Evolutionary conservation across 1,140 invertebrate genomes (phyloP).

Genomic region (Rhynchophorus ferrugineus): DNA sequence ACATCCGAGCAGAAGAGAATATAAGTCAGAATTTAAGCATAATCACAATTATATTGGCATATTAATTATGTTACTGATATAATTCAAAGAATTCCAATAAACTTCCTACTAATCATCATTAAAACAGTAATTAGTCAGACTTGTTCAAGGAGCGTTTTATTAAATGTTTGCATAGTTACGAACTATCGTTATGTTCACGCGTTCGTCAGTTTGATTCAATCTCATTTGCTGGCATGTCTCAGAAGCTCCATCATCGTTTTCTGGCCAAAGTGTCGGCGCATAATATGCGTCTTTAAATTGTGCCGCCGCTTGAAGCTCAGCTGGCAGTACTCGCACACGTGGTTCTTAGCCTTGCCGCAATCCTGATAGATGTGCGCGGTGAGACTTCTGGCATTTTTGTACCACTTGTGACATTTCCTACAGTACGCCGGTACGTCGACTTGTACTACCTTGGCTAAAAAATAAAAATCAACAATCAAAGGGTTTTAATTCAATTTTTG

Average conservation of each 20-base stretch:
- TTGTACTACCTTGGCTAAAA: neutral
- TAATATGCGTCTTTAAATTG: conserved; percentile 13
- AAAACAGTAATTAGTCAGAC: no score
- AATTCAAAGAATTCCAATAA: no score
- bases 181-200: no score
- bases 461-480: neutral
- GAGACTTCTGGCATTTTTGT: conserved; percentile 39
- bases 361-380: conserved; percentile 18
- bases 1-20: no score
- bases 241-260: neutral
- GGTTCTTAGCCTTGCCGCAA: conserved; percentile 20
- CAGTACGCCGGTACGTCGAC: conserved; percentile 2
- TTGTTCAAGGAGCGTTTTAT: no score
- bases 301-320: conserved; percentile 13
- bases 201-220: no score
- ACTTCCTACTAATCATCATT: no score
- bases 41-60: no score
- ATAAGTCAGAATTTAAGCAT: no score
- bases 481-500: neutral
- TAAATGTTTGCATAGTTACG: no score
- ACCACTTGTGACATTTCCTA: conserved; percentile 22
- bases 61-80: no score
- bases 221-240: no score
- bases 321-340: conserved; percentile 9
- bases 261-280: conserved; percentile 3